A percentile compares a stretch with the other conserved stretches of the same genome.
Evolutionary conservation across 2,888 invertebrate genomes (phyloP).

Genomic region (Apomyelois bistriatella): DNA sequence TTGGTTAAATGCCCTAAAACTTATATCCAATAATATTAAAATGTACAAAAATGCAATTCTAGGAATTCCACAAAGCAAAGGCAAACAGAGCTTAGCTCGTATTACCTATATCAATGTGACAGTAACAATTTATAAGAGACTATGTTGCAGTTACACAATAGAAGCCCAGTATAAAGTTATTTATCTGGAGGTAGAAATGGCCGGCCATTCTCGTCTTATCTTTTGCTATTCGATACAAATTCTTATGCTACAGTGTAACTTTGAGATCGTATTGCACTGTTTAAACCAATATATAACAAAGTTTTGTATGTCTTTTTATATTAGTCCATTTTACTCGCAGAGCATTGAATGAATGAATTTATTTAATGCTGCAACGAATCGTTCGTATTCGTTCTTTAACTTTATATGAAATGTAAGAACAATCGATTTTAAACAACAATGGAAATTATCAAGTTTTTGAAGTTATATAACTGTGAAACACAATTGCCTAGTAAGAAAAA

Average conservation of each 20-base stretch:
- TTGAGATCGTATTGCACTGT: background rate
- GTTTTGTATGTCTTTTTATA: too few relatives aligned
- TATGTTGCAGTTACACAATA: slow-evolving; percentile 4
- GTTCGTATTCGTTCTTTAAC: too few relatives aligned
- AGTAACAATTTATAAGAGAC: slow-evolving; percentile 8
- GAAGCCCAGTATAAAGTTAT: slow-evolving; percentile 1
- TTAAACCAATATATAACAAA: too few relatives aligned
- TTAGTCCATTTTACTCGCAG: background rate
- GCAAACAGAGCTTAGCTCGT: background rate
- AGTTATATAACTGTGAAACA: too few relatives aligned
- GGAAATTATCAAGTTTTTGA: too few relatives aligned
- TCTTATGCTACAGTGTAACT: background rate
- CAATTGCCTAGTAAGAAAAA: too few relatives aligned
- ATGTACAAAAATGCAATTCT: background rate
- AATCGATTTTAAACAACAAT: too few relatives aligned
- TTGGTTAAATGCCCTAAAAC: too few relatives aligned
- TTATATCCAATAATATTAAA: too few relatives aligned
- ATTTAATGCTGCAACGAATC: too few relatives aligned
- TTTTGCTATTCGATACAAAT: slow-evolving; percentile 5
- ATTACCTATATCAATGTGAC: background rate
- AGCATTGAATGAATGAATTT: too few relatives aligned
- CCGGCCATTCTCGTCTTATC: background rate
- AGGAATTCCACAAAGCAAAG: background rate
- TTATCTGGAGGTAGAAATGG: slow-evolving; percentile 4
- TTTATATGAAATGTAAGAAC: too few relatives aligned